Percentiles rank a stretch among this genome's conserved stretches.
These are phyloP conservation scores for Scaptomyza parva DNA, from an alignment of 2,888 invertebrate species.

Conservation along the genomic window DNA sequence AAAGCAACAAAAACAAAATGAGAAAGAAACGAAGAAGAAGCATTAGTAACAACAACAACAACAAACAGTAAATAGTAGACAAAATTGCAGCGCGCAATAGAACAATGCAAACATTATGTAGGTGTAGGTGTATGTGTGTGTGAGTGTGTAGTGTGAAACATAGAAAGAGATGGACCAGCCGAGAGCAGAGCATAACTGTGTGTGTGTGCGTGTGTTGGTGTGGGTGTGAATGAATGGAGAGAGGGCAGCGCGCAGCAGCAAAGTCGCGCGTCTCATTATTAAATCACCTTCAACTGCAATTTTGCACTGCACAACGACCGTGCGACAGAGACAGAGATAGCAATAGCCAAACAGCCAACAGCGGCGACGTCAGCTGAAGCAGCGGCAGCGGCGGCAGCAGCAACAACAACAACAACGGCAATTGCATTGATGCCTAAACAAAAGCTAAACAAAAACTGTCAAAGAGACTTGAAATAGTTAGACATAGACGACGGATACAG, in stretches of 20 bases:
- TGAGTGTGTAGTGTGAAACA: conserved; percentile 16
- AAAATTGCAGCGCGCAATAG: conserved; percentile 31
- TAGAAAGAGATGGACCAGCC: not conserved
- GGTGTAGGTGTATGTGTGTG: no score
- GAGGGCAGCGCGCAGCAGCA: not conserved
- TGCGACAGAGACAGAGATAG: conserved; percentile 34
- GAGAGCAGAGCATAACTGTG: not conserved
- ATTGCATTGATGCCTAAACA: conserved; percentile 37
- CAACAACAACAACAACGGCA: conserved; percentile 12
- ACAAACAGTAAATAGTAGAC: conserved; percentile 16
- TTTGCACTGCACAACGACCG: conserved; percentile 76
- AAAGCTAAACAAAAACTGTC: conserved; percentile 40
- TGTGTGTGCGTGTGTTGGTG: not conserved
- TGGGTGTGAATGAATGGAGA: not conserved
- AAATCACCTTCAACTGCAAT: conserved; percentile 82
- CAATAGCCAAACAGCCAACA: no score
- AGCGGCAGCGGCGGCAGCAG: conserved; percentile 9
- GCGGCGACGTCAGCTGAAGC: not conserved
- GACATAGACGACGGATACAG: conserved; percentile 34
- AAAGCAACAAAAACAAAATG: conserved; percentile 22
- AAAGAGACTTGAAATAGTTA: conserved; percentile 30
- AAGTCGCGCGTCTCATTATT: conserved; percentile 60
- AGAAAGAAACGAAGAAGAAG: conserved; percentile 6
- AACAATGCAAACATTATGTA: conserved; percentile 35
- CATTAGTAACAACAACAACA: conserved; percentile 9